Percentiles rank a stretch among this genome's conserved stretches.
phyloP scores from a whole-genome alignment of 2,888 invertebrate species.

The Iselma pallidipennis region DNA sequence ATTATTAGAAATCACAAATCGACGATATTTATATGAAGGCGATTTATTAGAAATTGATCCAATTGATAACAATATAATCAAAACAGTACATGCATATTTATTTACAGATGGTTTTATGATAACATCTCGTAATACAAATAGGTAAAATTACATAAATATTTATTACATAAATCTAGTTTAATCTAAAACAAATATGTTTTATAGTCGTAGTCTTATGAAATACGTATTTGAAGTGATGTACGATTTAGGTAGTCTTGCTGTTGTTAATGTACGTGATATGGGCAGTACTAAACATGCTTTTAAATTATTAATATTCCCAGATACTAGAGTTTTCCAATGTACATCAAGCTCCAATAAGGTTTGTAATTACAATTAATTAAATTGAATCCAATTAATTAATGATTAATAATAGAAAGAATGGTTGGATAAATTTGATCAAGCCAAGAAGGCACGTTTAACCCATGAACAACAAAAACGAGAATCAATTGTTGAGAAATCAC shows the following conservation, averaged over 20 bases:
- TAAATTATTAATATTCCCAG: conserved; percentile 92
- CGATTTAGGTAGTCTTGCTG: conserved; percentile 86
- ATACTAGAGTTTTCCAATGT: conserved; percentile 89
- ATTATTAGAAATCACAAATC: conserved; percentile 74
- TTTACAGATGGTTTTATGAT: conserved; percentile 92
- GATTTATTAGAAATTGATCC: conserved; percentile 89
- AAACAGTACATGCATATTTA: conserved; percentile 88
- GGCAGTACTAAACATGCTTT: conserved; percentile 91
- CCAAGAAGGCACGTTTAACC: conserved; percentile 78
- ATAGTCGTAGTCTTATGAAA: conserved; percentile 72
- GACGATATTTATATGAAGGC: conserved; percentile 86
- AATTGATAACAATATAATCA: conserved; percentile 82
- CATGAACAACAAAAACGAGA: conserved; percentile 62
- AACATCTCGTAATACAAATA: conserved; percentile 77
- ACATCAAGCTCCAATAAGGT: conserved; percentile 68
- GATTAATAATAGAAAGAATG: conserved; percentile 81
- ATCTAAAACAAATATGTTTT: too few relatives aligned
- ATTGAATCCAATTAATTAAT: conserved; percentile 24
- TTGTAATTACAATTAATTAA: conserved; percentile 14
- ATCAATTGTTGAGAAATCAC: conserved; percentile 53
- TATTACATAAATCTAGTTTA: background rate
- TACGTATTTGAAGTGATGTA: conserved; percentile 84
- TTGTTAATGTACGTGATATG: conserved; percentile 90
- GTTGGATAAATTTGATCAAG: conserved; percentile 89
- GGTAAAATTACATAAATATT: conserved; percentile 41